Evolutionary conservation across 2,797 vertebrate genomes (phyloP), one percentile per base, ranked within the genome.

Genomic region (Pipistrellus nathusii): DNA sequence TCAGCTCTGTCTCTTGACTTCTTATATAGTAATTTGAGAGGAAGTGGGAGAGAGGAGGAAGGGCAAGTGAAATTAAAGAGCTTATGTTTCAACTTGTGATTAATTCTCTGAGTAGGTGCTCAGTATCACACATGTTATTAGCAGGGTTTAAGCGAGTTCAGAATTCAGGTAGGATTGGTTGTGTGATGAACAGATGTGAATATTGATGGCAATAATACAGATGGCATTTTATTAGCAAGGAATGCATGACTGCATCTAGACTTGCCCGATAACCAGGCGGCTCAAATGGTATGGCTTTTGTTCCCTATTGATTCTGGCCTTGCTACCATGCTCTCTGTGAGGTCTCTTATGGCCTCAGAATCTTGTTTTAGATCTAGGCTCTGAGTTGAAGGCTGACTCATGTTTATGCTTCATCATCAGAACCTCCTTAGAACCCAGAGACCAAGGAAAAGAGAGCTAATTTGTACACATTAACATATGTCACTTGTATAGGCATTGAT

Each of bases 81-180:
- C 44, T 15, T 68, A 35, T 72, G 41, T 80, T 72, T 64, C 15
- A 25, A 27, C 1, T 59, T 72, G 53, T 0, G 15, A 38, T 23
- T n/a, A 53, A 77, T 73, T 48, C 76, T 77, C 44, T 30, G 21
- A 51, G 7, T 21, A 85, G 71, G 32, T 75, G 53, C 21, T 80
- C 71, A 62, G 1, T 85, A 66, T 20, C 38, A 20, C 18, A 12
- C 6, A 11, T 35, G 64, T 75, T 17, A 5, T 68, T 51, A 81
- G 59, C 96, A 15, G 32, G 27, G 82, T 48, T 76, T 90, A 68
- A 85, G 51, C 0, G 14, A 80, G n/a, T 66, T 95, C 46, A 85
- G 77, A 75, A 71, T 71, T 95, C 18, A 76, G 81, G 94, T 88
- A 62, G 48, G 51, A 75, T 85, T 51, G 53, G 44, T 75, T 55